A percentile compares a stretch with the other conserved stretches of the same genome.
phyloP scores from a whole-genome alignment of 2,888 invertebrate genomes.

The Hypselothyrea guttata region DNA sequence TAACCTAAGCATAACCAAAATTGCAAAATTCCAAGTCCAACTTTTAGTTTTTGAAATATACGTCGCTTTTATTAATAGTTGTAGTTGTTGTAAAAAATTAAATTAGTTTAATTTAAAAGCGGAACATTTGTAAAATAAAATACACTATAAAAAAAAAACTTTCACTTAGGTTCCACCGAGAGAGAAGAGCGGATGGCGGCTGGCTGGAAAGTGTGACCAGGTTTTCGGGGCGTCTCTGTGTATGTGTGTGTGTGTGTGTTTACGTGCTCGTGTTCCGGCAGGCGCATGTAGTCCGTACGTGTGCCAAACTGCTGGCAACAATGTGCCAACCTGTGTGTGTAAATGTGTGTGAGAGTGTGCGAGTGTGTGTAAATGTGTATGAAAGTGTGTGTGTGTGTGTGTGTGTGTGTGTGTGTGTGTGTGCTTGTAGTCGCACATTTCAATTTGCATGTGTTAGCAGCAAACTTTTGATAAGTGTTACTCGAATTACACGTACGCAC shows the following conservation, averaged over 20 bases:
- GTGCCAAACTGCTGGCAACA: conserved; percentile 56
- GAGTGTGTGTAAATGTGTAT: too few relatives aligned
- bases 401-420: conserved; percentile 23
- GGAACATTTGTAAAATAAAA: too few relatives aligned
- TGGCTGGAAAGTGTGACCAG: conserved; percentile 1
- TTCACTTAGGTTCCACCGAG: too few relatives aligned
- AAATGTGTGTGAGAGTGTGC: conserved; percentile 5
- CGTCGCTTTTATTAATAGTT: too few relatives aligned
- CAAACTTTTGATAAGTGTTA: conserved; percentile 77
- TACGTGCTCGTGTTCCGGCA: conserved; percentile 37
- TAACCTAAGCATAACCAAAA: too few relatives aligned
- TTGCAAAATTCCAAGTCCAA: too few relatives aligned
- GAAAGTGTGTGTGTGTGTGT: conserved; percentile 14
- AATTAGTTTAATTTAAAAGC: too few relatives aligned
- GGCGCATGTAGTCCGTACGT: conserved; percentile 51
- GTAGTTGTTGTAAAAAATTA: too few relatives aligned
- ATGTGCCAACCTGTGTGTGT: conserved; percentile 32
- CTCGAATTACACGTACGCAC: conserved; percentile 61
- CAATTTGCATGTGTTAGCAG: conserved; percentile 77
- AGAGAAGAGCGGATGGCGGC: too few relatives aligned
- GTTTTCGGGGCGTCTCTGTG: conserved; percentile 10
- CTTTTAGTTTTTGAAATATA: too few relatives aligned
- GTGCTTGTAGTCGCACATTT: conserved; percentile 60
- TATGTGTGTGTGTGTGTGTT: conserved; percentile 26
- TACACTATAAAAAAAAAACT: too few relatives aligned